Evolutionary conservation across 1,140 invertebrate species (phyloP).

Genomic region (Rhizoglyphus robini): DNA sequence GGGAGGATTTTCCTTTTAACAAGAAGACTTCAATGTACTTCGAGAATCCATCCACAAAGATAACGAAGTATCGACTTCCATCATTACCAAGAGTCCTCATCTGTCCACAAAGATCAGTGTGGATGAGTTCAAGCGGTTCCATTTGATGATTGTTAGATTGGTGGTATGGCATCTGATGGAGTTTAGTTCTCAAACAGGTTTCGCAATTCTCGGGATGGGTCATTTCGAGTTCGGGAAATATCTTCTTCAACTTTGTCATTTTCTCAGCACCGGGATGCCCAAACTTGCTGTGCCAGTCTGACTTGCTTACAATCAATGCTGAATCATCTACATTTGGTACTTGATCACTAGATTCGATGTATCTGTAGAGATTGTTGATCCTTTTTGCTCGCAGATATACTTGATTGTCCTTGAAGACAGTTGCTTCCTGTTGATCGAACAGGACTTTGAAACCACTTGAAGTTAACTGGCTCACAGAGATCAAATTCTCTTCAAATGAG

Average conservation of each 20-base stretch:
- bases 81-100: neutral
- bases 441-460: no score
- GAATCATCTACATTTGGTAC: no score
- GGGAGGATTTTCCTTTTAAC: neutral
- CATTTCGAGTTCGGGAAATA: neutral
- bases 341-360: no score
- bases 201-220: neutral
- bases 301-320: no score
- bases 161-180: neutral
- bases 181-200: neutral
- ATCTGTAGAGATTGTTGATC: no score
- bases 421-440: no score
- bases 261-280: neutral
- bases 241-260: neutral
- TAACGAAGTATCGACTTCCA: conserved; percentile 17
- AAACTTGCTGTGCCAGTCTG: neutral
- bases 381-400: no score
- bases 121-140: neutral
- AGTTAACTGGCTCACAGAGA: no score
- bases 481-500: no score
- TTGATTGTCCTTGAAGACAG: no score
- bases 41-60: conserved; percentile 9
- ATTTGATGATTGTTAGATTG: neutral
- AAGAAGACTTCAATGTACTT: neutral
- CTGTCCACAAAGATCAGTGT: conserved; percentile 10